These are phyloP conservation scores for Metalampra italica DNA, from an alignment of 2,888 invertebrate genomes.

Conservation along the genomic window DNA sequence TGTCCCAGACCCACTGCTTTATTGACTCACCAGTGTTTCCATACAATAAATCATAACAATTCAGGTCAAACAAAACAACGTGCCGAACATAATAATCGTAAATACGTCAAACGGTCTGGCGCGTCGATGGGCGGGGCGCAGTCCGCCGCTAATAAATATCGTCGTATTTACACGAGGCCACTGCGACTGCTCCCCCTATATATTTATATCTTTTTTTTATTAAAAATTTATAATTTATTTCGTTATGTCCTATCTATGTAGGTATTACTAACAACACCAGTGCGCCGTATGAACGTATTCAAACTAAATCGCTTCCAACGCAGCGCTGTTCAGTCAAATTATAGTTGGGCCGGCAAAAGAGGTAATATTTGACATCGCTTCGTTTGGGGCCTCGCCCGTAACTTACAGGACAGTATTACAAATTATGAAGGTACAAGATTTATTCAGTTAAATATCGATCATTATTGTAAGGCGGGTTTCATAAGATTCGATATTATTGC, in stretches of 20 bases:
- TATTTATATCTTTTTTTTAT: conserved; percentile 59
- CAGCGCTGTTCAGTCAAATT: background rate
- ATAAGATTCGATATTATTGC: background rate
- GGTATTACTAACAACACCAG: conserved; percentile 41
- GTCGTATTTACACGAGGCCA: conserved; percentile 72
- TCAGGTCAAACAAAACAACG: conserved; percentile 77
- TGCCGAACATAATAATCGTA: conserved; percentile 71
- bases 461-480: background rate
- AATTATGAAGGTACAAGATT: no score
- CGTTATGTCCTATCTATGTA: conserved; percentile 75
- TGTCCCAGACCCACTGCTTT: conserved; percentile 78
- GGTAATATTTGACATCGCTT: background rate
- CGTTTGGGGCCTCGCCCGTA: no score
- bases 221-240: conserved; percentile 75
- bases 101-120: conserved; percentile 64
- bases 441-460: no score
- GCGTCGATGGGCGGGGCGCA: conserved; percentile 50
- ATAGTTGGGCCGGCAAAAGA: background rate
- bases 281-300: conserved; percentile 4
- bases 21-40: conserved; percentile 78
- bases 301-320: background rate
- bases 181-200: conserved; percentile 58
- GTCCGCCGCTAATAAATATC: conserved; percentile 73
- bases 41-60: conserved; percentile 79
- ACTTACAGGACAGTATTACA: no score